Evolutionary conservation across 2,888 invertebrate genomes (phyloP), one percentile per base, ranked within the genome.

Genomic region (Cephus runcator): DNA sequence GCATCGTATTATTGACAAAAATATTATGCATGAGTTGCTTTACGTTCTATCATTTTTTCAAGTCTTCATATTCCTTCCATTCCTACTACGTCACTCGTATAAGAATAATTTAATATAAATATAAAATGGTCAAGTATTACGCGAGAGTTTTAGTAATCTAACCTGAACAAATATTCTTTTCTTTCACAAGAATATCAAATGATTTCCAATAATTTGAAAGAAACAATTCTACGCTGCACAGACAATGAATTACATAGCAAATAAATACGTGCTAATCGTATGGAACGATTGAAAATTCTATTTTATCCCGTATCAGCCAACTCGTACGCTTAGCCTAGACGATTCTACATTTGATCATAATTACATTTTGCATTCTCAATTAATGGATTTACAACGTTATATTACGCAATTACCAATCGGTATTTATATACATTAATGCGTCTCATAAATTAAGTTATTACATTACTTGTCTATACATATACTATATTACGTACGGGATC

Each of bases 391-490:
- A 82, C 79, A 77, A 82, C 74, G 79, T 75, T 74, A 79, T 81
- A 34, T 77, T 78, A 73, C 83, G 77, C 84, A 23, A 56, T 56
- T 79, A 84, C 80, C 81, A 81, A 82, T 82, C 75, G 78, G 75
- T 77, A 83, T 80, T 85, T 31, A 80, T 87, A 87, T 86, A 88
- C 86, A 87, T 88, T 85, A 84, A 85, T 87, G 82, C 82, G 77
- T 82, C 81, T 85, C 85, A 87, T 88, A 86, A 87, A 88, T 88
- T 89, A 85, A 88, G 85, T 87, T 88, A 88, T 87, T 86, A 84
- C 84, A 87, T 85, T 79, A 80, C 76, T 75, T 78, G 71, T 76
- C 75, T 69, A 75, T 75, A 11, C 34, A 11, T 9, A 71, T 34
- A 73, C 35, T 71, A 76, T 69, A 73, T 69, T 56, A 56, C 56